Conservation (phyloP, 2,888 invertebrate genomes). For the Pyrgus malvae region DNA sequence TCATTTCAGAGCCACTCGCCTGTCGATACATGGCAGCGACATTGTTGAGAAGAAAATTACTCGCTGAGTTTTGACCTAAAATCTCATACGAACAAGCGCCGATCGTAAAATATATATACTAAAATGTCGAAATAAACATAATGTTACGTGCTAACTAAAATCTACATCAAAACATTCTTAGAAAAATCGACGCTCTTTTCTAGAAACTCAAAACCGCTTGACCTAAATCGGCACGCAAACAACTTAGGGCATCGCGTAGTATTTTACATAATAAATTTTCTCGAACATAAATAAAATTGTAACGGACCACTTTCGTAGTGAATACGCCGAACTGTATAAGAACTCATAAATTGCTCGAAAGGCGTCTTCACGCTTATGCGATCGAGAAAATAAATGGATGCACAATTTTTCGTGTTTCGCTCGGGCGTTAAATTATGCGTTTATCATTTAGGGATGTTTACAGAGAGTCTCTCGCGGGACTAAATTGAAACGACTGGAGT, state of each 20-base stretch:
- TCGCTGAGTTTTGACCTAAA: neutral
- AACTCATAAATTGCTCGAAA: slow-evolving; percentile 59
- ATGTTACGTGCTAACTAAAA: neutral
- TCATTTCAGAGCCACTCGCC: slow-evolving; percentile 49
- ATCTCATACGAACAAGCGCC: neutral
- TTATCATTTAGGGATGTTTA: slow-evolving; percentile 80
- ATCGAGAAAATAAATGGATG: slow-evolving; percentile 67
- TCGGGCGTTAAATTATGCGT: slow-evolving; percentile 76
- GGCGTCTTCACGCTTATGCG: slow-evolving; percentile 63
- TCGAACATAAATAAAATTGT: slow-evolving; percentile 33
- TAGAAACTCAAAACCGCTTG: slow-evolving; percentile 1
- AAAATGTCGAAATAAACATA: neutral
- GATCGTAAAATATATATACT: neutral
- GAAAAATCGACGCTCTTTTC: neutral
- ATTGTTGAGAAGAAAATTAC: slow-evolving; percentile 24
- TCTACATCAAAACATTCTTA: slow-evolving; percentile 10
- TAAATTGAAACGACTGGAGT: slow-evolving; percentile 80
- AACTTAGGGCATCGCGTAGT: neutral
- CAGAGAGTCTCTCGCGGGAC: slow-evolving; percentile 66
- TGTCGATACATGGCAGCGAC: slow-evolving; percentile 45
- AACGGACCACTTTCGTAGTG: slow-evolving; percentile 22
- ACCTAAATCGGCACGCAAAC: slow-evolving; percentile 7
- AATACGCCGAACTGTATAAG: slow-evolving; percentile 40
- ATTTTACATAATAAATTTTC: slow-evolving; percentile 19
- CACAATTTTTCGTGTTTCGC: slow-evolving; percentile 70